Percentiles rank a stretch among this genome's conserved stretches.
Evolutionary conservation across 1,140 invertebrate species (phyloP).

Genomic region (Brachionus calyciflorus): DNA sequence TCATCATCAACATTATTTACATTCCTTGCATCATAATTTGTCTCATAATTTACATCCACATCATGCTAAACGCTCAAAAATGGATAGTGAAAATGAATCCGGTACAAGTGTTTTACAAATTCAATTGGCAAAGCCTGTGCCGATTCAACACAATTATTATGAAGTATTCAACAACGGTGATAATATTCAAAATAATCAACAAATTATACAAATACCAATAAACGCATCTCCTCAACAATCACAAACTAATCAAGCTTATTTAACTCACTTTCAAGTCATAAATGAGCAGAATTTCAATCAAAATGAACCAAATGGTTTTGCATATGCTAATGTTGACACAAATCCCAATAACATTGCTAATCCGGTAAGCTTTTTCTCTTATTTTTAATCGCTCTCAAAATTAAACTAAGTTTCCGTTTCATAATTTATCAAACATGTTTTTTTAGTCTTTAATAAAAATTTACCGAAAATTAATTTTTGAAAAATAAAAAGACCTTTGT

Average conservation of each 20-base stretch:
- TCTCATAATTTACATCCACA: background rate
- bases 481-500: no score
- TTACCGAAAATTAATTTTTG: no score
- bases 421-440: no score
- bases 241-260: background rate
- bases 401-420: no score
- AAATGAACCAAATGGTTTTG: constrained; percentile 1
- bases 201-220: background rate
- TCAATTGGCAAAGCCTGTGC: background rate
- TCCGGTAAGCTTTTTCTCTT: background rate
- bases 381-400: no score
- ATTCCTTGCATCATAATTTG: constrained; percentile 11
- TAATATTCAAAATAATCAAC: background rate
- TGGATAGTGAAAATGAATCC: background rate
- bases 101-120: background rate
- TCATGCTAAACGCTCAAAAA: constrained; percentile 6
- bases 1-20: constrained; percentile 1
- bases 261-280: background rate
- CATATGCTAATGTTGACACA: background rate
- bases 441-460: no score
- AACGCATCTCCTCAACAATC: background rate
- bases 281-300: background rate
- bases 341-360: background rate
- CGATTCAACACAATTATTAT: background rate
- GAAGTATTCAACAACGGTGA: constrained; percentile 4